A percentile compares a stretch with the other conserved stretches of the same genome.
phyloP scores from a whole-genome alignment of 2,888 invertebrate species.

The Synergus itoensis region DNA sequence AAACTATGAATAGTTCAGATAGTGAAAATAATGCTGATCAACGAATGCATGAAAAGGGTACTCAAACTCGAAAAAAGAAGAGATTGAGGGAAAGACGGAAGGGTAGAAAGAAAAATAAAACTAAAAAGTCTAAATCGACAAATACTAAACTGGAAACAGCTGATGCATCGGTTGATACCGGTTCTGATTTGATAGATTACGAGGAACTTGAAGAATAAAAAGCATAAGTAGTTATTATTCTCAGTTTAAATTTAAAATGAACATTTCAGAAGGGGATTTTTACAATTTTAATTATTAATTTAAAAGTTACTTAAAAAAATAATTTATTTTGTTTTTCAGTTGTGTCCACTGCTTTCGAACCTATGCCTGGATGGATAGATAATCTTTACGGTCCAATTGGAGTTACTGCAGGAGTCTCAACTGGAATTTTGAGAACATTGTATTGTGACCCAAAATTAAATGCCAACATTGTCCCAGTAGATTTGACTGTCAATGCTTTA shows the following conservation, averaged over 20 bases:
- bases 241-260: background rate
- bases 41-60: background rate
- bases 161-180: conserved; percentile 7
- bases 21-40: background rate
- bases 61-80: background rate
- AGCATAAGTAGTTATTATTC: background rate
- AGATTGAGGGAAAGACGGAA: background rate
- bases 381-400: conserved; percentile 89
- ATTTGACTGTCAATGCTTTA: conserved; percentile 85
- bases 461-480: conserved; percentile 88
- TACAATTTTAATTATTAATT: background rate
- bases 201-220: background rate
- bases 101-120: conserved; percentile 10
- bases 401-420: conserved; percentile 81
- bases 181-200: background rate
- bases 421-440: conserved; percentile 85
- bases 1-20: conserved; percentile 58
- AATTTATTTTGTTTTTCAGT: conserved; percentile 74
- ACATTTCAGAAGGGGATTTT: background rate
- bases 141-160: background rate
- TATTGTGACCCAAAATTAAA: conserved; percentile 81
- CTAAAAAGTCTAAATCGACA: background rate
- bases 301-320: too few relatives aligned
- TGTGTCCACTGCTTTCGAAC: conserved; percentile 81
- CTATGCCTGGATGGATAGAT: conserved; percentile 87